Conservation (phyloP, 2,888 invertebrate species). For the Deilephila porcellus region DNA sequence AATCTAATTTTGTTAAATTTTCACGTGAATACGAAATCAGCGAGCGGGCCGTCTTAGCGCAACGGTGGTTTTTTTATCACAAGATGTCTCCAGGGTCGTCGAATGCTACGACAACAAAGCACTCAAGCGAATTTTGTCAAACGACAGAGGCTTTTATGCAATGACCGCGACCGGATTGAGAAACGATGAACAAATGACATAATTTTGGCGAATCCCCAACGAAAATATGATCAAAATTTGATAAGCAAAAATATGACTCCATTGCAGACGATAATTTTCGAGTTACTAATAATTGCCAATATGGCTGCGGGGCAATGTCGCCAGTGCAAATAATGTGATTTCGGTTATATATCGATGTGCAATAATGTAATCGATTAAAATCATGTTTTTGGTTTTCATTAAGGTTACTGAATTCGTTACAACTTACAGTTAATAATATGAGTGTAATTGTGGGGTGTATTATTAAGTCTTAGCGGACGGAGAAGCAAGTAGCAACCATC, state of each 20-base stretch:
- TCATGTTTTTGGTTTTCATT: too few species aligned
- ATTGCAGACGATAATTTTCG: conserved; percentile 82
- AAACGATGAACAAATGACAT: conserved; percentile 80
- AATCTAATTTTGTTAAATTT: conserved; percentile 74
- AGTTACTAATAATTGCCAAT: conserved; percentile 74
- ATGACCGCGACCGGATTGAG: conserved; percentile 75
- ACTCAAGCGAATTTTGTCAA: conserved; percentile 80
- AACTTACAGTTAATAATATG: too few species aligned
- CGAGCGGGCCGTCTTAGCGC: conserved; percentile 69
- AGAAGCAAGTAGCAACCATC: too few species aligned
- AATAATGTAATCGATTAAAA: neutral
- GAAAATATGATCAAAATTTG: conserved; percentile 78
- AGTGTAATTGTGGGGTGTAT: too few species aligned
- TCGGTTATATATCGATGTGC: neutral
- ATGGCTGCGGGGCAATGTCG: conserved; percentile 67
- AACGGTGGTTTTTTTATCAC: conserved; percentile 76
- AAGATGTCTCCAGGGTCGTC: conserved; percentile 84
- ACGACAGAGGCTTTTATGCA: conserved; percentile 80
- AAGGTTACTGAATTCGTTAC: too few species aligned
- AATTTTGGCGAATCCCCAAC: conserved; percentile 81
- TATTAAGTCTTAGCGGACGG: too few species aligned
- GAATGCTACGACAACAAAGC: conserved; percentile 71
- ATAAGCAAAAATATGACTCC: conserved; percentile 83
- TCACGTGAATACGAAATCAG: conserved; percentile 76
- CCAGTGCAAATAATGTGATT: conserved; percentile 36